Percentiles rank a stretch among this genome's conserved stretches.
phyloP scores from a whole-genome alignment of 1,140 invertebrate genomes.

The Drosophila funebris region DNA sequence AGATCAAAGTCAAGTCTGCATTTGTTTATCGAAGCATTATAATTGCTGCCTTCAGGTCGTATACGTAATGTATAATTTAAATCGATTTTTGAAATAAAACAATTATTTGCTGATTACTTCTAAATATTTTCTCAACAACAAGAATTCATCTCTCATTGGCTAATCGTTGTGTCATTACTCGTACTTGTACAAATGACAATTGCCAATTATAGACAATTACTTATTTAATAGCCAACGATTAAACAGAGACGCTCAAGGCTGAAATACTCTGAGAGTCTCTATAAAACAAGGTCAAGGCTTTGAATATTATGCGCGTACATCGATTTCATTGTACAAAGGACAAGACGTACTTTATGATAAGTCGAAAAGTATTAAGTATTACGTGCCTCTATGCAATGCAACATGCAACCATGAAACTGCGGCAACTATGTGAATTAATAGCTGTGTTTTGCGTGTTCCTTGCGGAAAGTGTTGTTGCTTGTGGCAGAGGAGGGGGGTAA shows the following conservation, averaged over 20 bases:
- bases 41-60: background rate
- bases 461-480: too few species aligned
- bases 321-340: constrained; percentile 10
- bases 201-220: background rate
- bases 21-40: background rate
- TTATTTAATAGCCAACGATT: background rate
- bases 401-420: constrained; percentile 12
- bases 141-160: background rate
- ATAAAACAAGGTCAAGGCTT: constrained; percentile 23
- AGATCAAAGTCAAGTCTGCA: background rate
- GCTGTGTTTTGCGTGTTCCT: too few species aligned
- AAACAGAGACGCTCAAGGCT: background rate
- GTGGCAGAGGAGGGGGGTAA: background rate
- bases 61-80: constrained; percentile 3
- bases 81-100: background rate
- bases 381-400: constrained; percentile 23
- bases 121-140: background rate
- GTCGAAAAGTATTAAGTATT: constrained; percentile 10
- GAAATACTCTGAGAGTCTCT: background rate
- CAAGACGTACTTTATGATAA: constrained; percentile 5
- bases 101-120: too few species aligned
- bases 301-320: background rate
- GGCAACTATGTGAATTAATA: background rate
- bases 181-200: background rate
- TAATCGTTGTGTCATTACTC: background rate